phyloP scores from a whole-genome alignment of 2,113 vertebrate genomes.

The Hirundichthys speculiger region DNA sequence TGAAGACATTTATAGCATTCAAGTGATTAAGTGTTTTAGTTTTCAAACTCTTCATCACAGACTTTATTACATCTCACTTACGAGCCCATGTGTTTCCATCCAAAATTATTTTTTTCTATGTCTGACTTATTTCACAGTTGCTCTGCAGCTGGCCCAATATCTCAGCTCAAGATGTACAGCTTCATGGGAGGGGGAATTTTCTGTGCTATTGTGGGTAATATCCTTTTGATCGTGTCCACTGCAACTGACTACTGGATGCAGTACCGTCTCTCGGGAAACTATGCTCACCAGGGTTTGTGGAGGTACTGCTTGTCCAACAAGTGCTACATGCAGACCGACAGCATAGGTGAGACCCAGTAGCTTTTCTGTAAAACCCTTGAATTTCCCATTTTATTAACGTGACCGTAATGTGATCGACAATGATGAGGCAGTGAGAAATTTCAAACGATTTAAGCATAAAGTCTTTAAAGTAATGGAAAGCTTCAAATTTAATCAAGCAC shows the following conservation, averaged over 20 bases:
- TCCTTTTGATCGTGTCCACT: slow-evolving; percentile 85
- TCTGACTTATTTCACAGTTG: slow-evolving; percentile 38
- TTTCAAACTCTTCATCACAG: no score
- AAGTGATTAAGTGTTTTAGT: no score
- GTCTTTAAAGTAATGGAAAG: no score
- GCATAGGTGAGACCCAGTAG: slow-evolving; percentile 79
- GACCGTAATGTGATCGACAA: no score
- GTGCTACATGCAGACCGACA: slow-evolving; percentile 88
- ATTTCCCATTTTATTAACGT: neutral
- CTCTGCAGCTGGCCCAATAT: slow-evolving; percentile 39
- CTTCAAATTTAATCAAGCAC: no score
- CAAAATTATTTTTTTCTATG: neutral
- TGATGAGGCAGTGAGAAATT: no score
- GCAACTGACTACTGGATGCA: slow-evolving; percentile 91
- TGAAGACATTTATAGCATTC: no score
- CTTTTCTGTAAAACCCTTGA: neutral
- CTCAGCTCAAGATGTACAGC: slow-evolving; percentile 84
- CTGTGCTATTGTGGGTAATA: slow-evolving; percentile 87
- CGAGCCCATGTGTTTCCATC: neutral
- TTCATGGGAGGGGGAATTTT: slow-evolving; percentile 89
- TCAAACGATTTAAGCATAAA: no score
- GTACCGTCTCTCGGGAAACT: slow-evolving; percentile 84
- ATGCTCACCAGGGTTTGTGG: slow-evolving; percentile 89
- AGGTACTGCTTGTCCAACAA: slow-evolving; percentile 86
- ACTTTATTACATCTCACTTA: no score